Evolutionary conservation across 1,140 invertebrate species (phyloP), one percentile per base, ranked within the genome.

Genomic region (Vanessa tameamea): DNA sequence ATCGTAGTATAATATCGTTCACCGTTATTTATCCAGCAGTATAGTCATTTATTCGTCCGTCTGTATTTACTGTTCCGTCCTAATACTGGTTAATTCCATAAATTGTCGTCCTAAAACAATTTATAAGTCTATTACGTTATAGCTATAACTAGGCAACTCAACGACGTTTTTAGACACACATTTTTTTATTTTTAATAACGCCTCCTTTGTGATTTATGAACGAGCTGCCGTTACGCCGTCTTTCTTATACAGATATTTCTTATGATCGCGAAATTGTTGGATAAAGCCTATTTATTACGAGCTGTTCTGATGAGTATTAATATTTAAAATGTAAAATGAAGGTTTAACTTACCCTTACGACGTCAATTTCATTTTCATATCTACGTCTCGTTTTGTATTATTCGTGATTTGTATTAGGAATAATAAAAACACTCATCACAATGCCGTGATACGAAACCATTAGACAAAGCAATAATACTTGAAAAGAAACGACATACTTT

Each of bases 121-220:
- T 43, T 43, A 43, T 43, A 43, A 43, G 37, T 11, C 37, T 43
- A 12, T 57, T 13, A 23, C 9, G n/a, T 7, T 26, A 23, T 12
- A 57, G 11, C 9, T 23, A 12, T 55, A 20, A 20, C 53, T 59
- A 69, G 43, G 16, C 53, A 69, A 59, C 67, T 53, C 12, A 23
- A 47, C 48, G 53, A 16, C 53, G 53, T 20, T 69, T 69, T 26
- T 47, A 47, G 55, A 51, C 53, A 20, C 3, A 57, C 16, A 23
- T 26, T 57, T 47, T 47, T 59, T 59, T 69, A 69, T 59, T 59
- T 69, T 69, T 69, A 69, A 69, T 69, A 69, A 59, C 67, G 55
- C 55, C 55, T 43, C 67, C 43, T 59, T 57, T 59, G 43, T 69
- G 67, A 69, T 69, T 69, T 69, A 69, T 59, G 67, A 59, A 31